These are phyloP conservation scores for Sceloporus tristichus DNA, from an alignment of 2,113 vertebrate species.

Conservation along the genomic window DNA sequence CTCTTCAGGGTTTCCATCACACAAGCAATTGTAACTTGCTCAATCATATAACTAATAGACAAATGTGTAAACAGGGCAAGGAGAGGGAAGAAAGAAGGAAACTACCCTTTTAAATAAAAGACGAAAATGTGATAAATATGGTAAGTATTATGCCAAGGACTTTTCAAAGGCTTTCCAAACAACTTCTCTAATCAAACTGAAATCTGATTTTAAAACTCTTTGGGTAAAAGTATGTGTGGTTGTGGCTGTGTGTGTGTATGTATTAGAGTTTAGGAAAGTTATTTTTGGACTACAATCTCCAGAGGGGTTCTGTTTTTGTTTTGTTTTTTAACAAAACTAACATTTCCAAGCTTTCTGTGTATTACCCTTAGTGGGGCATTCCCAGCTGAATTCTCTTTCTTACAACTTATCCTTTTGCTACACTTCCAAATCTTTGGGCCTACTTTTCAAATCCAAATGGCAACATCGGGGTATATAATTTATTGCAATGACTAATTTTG, in stretches of 20 bases:
- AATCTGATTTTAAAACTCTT: conserved; percentile 72
- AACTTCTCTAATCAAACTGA: conserved; percentile 73
- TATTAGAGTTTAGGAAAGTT: not conserved
- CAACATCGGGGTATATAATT: conserved; percentile 61
- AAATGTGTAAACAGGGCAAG: conserved; percentile 83
- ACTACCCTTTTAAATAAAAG: conserved; percentile 84
- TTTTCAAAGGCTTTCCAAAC: conserved; percentile 69
- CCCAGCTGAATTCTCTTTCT: conserved; percentile 60
- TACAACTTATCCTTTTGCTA: conserved; percentile 75
- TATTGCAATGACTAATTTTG: conserved; percentile 68
- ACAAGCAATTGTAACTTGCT: conserved; percentile 47
- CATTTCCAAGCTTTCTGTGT: not conserved
- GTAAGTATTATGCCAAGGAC: conserved; percentile 75
- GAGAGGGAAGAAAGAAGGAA: conserved; percentile 85
- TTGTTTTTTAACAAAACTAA: no score
- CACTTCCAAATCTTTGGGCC: conserved; percentile 71
- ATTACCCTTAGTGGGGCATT: conserved; percentile 64
- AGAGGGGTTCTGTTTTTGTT: no score
- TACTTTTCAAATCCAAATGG: conserved; percentile 69
- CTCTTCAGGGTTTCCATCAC: not conserved
- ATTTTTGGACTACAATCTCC: no score
- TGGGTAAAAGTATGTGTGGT: conserved; percentile 39
- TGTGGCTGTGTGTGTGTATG: conserved; percentile 46
- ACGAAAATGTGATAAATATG: conserved; percentile 82
- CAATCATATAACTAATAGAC: conserved; percentile 79